Base-by-base conservation (phyloP, 37 sponge, comb jelly and placozoan species). In the Tethya wilhelma region DNA sequence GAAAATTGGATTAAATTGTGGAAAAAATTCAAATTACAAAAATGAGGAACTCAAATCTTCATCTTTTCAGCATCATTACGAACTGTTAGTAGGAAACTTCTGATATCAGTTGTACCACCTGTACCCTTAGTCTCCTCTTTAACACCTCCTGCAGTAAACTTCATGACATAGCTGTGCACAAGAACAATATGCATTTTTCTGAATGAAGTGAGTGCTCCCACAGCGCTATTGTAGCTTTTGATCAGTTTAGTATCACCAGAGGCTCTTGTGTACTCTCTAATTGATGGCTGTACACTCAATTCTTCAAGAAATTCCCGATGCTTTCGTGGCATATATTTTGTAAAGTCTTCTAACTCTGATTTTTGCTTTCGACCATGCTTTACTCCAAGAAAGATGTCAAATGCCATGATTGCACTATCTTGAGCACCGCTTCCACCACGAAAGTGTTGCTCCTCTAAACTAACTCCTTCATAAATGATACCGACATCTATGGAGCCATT, bases 381-480 rank as follows among this genome's bases (percentile, higher is more conserved):
- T n/a, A 73, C 59, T 53, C 82, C 83, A 4, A 90, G 68, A 25
- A 84, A 77, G 23, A 82, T 79, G 38, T 89, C 94, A 44, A 93
- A 65, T 25, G 80, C 75, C 25, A 64, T 60, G 7, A 93, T 12
- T 7, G 74, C 30, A 7, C 87, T 69, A 36, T 87, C 90, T 56
- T 93, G 87, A 59, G 70, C 94, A 0, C 87, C 94, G 78, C 78
- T 90, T 44, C 77, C 87, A 33, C 94, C 94, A 37, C 38, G 39
- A 42, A 56, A 82, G 46, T 79, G 42, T 38, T 59, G 30, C 1
- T 90, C 91, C 26, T 59, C 25, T 20, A 73, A 69, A 25, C 57
- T 64, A 32, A 89, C 91, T 44, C 94, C 94, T 72, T 86, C 79
- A 66, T 86, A 93, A 7, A 90, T 44, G 28, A 93, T 74, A n/a